phyloP scores from a whole-genome alignment of 1,140 invertebrate species.

The Orchesella cincta region DNA sequence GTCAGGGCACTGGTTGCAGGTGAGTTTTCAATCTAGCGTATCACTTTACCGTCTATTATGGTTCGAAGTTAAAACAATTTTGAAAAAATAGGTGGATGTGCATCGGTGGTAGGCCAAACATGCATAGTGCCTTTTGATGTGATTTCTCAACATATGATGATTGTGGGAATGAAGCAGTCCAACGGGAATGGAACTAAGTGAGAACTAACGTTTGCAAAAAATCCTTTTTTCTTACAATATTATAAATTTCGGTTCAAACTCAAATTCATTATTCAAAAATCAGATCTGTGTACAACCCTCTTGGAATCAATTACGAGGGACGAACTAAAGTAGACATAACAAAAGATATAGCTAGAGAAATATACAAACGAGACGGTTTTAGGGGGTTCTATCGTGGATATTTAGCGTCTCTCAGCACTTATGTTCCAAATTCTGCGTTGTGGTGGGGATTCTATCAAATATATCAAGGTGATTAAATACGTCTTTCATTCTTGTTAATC shows the following conservation, averaged over 20 bases:
- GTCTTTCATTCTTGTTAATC: not conserved
- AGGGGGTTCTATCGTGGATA: slow-evolving; percentile 92
- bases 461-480: slow-evolving; percentile 76
- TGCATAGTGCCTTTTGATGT: slow-evolving; percentile 96
- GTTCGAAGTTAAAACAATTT: not conserved
- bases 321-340: slow-evolving; percentile 67
- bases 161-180: slow-evolving; percentile 66
- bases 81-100: slow-evolving; percentile 78
- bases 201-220: too few relatives aligned
- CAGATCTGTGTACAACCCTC: slow-evolving; percentile 52
- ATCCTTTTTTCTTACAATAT: too few relatives aligned
- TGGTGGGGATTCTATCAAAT: slow-evolving; percentile 96
- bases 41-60: not conserved
- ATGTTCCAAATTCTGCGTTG: slow-evolving; percentile 91
- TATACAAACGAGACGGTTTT: slow-evolving; percentile 79
- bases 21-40: not conserved
- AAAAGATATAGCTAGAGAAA: slow-evolving; percentile 69
- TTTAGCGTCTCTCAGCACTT: slow-evolving; percentile 83
- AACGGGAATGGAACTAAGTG: not conserved
- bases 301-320: slow-evolving; percentile 57
- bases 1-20: slow-evolving; percentile 54
- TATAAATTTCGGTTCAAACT: too few relatives aligned
- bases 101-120: slow-evolving; percentile 90
- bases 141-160: slow-evolving; percentile 94
- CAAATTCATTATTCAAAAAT: not conserved